Percentiles rank a stretch among this genome's conserved stretches.
Evolutionary conservation across 1,140 invertebrate genomes (phyloP).

Genomic region (Neodiprion fabricii): DNA sequence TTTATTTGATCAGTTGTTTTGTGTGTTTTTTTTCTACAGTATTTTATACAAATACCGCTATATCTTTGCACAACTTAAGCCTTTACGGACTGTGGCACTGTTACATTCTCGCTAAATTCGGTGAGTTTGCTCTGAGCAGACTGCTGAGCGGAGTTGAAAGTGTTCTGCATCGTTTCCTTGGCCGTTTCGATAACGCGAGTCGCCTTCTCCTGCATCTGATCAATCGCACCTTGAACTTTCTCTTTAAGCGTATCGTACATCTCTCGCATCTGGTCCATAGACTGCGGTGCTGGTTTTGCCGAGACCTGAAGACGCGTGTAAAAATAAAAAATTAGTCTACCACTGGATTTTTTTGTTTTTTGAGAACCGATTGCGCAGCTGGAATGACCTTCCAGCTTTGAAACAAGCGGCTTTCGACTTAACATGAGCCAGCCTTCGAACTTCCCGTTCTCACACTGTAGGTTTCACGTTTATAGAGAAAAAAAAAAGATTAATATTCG

Average conservation of each 20-base stretch:
- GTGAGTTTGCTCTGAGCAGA: constrained; percentile 14
- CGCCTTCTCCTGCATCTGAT: constrained; percentile 17
- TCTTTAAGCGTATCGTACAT: constrained; percentile 13
- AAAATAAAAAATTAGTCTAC: neutral
- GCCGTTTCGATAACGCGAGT: constrained; percentile 12
- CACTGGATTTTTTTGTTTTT: neutral
- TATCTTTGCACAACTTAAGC: no score
- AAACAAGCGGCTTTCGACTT: no score
- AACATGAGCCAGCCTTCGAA: no score
- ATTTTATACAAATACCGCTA: no score
- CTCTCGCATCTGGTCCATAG: neutral
- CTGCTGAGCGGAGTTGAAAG: constrained; percentile 18
- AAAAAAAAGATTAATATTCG: no score
- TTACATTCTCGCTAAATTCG: neutral
- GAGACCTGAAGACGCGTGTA: neutral
- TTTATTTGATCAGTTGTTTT: no score
- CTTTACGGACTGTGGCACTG: no score
- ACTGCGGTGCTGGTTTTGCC: constrained; percentile 8
- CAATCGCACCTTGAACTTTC: constrained; percentile 15
- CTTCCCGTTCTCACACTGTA: no score
- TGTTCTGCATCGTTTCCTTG: constrained; percentile 14
- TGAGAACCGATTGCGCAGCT: neutral
- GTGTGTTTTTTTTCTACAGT: no score
- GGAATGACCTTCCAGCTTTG: no score
- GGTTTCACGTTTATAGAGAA: no score